Base-by-base conservation (phyloP, 2,888 invertebrate genomes). In the Allygus modestus region DNA sequence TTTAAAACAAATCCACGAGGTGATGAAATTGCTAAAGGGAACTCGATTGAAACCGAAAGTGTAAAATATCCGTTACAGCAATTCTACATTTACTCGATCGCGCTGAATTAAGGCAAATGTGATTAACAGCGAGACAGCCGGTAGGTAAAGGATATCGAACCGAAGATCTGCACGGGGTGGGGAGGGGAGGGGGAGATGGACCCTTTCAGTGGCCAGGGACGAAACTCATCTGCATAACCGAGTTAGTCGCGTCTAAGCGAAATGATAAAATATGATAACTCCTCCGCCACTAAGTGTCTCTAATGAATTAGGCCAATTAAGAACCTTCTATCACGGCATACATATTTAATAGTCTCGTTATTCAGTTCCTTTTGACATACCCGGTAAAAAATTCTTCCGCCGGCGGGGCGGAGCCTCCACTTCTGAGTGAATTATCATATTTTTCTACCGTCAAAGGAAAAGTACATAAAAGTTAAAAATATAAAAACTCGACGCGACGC, bases 391-490 rank as follows among this genome's bases (percentile, higher is more conserved):
- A 54, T 69, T 69, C 81, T 81, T 84, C 31, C 69, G 33, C 51
- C 82, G 54, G 65, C 77, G 54, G 65, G 75, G 77, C 77, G 77
- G 77, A 17, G 23, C 58, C 46, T 77, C 77, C 75, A 23, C 43
- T 82, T 81, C 86, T 87, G 87, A 88, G 86, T 87, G 87, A 88
- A 88, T 88, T 88, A 88, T 87, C 87, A 88, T 88, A 88, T 88
- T 88, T 88, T 88, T 88, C 86, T 88, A 87, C 87, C 88, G 87
- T 88, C 88, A 88, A 88, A 88, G 88, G 87, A 87, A 87, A 86
- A 84, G 86, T 86, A 86, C 85, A 86, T 86, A 87, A 87, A 87
- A 87, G 87, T 86, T 87, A 85, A 86, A 87, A 86, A 85, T 82
- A 84, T 84, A 84, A 82, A 85, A 85, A 85, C 82, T 84, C 77